Conservation (phyloP, 1,140 invertebrate genomes). For the Belonocnema kinseyi region DNA sequence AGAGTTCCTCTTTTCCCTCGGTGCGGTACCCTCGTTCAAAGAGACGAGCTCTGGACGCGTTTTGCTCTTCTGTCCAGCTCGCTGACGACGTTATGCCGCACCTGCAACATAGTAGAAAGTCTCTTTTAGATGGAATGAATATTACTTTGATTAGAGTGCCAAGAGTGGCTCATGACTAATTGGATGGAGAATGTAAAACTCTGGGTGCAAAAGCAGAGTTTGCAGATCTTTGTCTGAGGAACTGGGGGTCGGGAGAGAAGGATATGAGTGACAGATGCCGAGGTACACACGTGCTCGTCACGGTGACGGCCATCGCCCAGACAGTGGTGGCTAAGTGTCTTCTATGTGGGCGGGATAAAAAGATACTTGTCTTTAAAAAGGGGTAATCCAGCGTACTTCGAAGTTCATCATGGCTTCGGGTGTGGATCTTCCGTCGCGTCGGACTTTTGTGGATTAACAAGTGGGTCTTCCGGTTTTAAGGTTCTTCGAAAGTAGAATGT, state of each 20-base stretch:
- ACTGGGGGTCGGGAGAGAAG: constrained; percentile 52
- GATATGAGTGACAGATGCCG: constrained; percentile 69
- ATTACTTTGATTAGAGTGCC: constrained; percentile 18
- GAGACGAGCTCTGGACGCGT: constrained; percentile 65
- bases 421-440: constrained; percentile 16
- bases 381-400: constrained; percentile 45
- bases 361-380: constrained; percentile 63
- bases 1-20: constrained; percentile 60
- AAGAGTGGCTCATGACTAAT: constrained; percentile 39
- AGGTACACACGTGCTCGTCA: constrained; percentile 74
- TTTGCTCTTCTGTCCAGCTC: constrained; percentile 71
- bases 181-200: constrained; percentile 32
- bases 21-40: constrained; percentile 67
- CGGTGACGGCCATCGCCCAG: constrained; percentile 73
- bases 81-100: constrained; percentile 73
- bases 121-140: constrained; percentile 36
- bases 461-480: constrained; percentile 37
- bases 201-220: constrained; percentile 37
- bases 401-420: constrained; percentile 39
- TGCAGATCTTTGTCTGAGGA: constrained; percentile 59
- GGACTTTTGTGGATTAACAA: constrained; percentile 19
- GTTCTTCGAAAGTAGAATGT: constrained; percentile 1
- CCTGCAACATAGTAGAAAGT: constrained; percentile 63
- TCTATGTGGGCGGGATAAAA: constrained; percentile 70
- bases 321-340: constrained; percentile 62